Evolutionary conservation across 2,888 invertebrate genomes (phyloP).

Genomic region (Schizaphis graminum): DNA sequence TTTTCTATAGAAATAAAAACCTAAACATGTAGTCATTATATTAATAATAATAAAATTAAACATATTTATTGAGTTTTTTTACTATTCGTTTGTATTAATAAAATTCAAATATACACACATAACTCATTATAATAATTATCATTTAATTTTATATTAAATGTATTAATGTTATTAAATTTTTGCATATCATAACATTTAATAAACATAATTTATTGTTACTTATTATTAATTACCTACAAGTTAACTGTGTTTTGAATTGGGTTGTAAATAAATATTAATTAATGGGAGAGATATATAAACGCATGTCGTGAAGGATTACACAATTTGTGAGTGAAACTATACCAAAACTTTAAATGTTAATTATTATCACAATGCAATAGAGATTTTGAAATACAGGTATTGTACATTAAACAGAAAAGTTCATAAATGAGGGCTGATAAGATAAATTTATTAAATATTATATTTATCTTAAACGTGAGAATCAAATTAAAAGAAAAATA

Average conservation of each 20-base stretch:
- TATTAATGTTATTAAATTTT: not conserved
- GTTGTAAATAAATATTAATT: conserved; percentile 33
- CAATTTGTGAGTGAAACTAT: conserved; percentile 27
- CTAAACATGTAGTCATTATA: not conserved
- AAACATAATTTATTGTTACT: not conserved
- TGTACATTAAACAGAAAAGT: conserved; percentile 30
- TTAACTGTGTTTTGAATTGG: conserved; percentile 4
- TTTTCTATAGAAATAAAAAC: not conserved
- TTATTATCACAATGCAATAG: conserved; percentile 1
- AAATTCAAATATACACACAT: not conserved
- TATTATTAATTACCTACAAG: not conserved
- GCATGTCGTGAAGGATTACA: conserved; percentile 13
- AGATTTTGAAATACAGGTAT: not conserved
- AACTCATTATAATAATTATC: not conserved
- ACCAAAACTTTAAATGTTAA: conserved; percentile 31
- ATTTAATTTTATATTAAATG: not conserved
- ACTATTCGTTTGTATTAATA: not conserved
- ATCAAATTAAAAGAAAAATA: not conserved
- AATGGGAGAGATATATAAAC: not conserved
- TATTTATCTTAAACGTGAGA: not conserved
- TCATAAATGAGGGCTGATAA: not conserved
- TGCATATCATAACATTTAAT: not conserved
- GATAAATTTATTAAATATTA: not conserved
- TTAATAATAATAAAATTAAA: not conserved
- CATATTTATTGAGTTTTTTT: not conserved